Base-by-base conservation (phyloP, 2,113 vertebrate genomes). In the Marmota flaviventris region DNA sequence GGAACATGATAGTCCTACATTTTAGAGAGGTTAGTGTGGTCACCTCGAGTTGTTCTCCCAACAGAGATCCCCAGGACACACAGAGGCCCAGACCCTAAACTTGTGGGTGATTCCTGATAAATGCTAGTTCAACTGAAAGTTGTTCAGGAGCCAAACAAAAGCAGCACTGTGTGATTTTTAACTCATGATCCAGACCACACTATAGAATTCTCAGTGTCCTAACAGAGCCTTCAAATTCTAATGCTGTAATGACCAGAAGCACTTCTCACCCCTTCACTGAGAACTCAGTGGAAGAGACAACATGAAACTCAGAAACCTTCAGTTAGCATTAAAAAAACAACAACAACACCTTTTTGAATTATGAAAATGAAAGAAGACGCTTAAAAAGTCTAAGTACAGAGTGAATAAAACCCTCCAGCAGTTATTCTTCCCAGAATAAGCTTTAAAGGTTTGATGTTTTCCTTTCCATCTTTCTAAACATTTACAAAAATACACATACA, bases 61-160 rank as follows among this genome's bases (percentile, higher is more conserved):
- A 32, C 75, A 72, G 83, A 0, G 12, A 32, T 67, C 85, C 63
- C 86, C 51, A 65, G 79, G 63, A 89, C 93, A 83, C 45, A 8
- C 39, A 13, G 8, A 24, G 82, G 37, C 48, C 67, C 72, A 45
- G 89, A 4, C 65, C 45, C 82, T 81, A 56, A 22, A 0, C 61
- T 17, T 17, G 9, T 14, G 42, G 85, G 56, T 17, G 0, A 22
- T 91, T 85, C 65, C 83, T 93, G 94, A 95, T 83, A 93, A 53
- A 73, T n/a, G 69, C 53, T 53, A 9, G 51, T 48, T 87, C 82
- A 42, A 37, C 39, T 89, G 77, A 91, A 73, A 48, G 42, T 79
- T 89, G 78, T 89, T 88, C 61, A 85, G 89, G 39, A 82, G 51
- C 53, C 17, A 72, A 10, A 94, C 94, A 94, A 78, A 91, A 95